phyloP scores from a whole-genome alignment of 2,888 invertebrate genomes.

The Drosophila neonasuta region DNA sequence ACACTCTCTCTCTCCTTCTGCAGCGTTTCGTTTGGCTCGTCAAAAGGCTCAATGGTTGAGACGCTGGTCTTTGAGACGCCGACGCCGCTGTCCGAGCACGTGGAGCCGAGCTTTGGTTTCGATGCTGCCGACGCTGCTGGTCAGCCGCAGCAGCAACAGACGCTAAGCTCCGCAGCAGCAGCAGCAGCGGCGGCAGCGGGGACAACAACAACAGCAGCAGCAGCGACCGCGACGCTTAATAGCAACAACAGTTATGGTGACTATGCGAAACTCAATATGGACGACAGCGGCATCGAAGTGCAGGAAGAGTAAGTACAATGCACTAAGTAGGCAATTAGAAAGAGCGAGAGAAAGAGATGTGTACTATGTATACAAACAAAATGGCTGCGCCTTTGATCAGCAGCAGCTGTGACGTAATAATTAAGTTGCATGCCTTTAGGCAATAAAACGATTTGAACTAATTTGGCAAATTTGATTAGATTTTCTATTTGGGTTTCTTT shows the following conservation, averaged over 20 bases:
- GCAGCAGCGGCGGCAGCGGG: constrained; percentile 66
- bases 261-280: constrained; percentile 74
- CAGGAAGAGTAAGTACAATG: constrained; percentile 81
- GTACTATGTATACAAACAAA: background rate
- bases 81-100: constrained; percentile 85
- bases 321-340: constrained; percentile 20
- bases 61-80: constrained; percentile 94
- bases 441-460: constrained; percentile 7
- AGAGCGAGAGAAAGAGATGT: background rate
- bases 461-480: constrained; percentile 27
- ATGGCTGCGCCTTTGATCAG: constrained; percentile 7
- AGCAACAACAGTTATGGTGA: constrained; percentile 52
- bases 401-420: constrained; percentile 42
- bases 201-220: constrained; percentile 18
- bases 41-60: constrained; percentile 97
- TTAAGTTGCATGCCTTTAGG: constrained; percentile 16
- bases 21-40: constrained; percentile 96
- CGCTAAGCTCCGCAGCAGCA: constrained; percentile 59
- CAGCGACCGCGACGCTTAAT: constrained; percentile 73
- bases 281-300: constrained; percentile 82
- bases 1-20: constrained; percentile 45
- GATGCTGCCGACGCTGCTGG: constrained; percentile 60
- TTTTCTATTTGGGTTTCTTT: constrained; percentile 6
- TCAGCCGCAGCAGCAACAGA: constrained; percentile 65
- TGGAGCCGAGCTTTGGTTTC: constrained; percentile 81